These are phyloP conservation scores for Ferdinandea cuprea DNA, from an alignment of 2,888 invertebrate species.

Conservation along the genomic window DNA sequence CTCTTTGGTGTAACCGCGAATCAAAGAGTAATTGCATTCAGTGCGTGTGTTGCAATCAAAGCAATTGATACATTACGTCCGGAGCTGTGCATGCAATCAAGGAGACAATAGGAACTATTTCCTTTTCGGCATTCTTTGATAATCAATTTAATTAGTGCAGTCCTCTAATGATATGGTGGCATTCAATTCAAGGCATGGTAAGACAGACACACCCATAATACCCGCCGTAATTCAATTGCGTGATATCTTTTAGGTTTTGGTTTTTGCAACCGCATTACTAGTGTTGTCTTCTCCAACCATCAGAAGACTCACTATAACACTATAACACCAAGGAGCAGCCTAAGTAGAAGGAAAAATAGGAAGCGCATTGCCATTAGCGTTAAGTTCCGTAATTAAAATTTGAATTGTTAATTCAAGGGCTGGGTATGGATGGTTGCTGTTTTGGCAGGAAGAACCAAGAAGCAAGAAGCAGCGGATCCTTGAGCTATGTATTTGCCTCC, in stretches of 20 bases:
- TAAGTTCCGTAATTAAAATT: constrained; percentile 68
- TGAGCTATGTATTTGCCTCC: constrained; percentile 18
- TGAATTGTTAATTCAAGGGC: constrained; percentile 71
- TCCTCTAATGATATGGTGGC: background rate
- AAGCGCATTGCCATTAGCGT: constrained; percentile 28
- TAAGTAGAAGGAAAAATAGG: background rate
- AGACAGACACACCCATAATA: no score
- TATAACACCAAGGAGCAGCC: background rate
- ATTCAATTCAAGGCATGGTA: background rate
- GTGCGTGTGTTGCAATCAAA: background rate
- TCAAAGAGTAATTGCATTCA: background rate
- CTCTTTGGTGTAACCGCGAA: background rate
- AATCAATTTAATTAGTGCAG: background rate
- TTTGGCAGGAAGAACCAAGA: constrained; percentile 21
- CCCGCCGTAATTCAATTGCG: background rate
- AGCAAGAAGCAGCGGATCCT: no score
- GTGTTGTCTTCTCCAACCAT: background rate
- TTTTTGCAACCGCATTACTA: background rate
- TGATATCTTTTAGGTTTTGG: background rate
- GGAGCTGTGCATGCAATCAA: background rate
- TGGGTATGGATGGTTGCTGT: no score
- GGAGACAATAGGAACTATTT: background rate
- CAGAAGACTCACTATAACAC: background rate
- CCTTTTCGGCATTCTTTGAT: background rate
- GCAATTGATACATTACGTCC: background rate